Base-by-base conservation (phyloP, 2,888 invertebrate genomes). In the Drosophila demipolita region DNA sequence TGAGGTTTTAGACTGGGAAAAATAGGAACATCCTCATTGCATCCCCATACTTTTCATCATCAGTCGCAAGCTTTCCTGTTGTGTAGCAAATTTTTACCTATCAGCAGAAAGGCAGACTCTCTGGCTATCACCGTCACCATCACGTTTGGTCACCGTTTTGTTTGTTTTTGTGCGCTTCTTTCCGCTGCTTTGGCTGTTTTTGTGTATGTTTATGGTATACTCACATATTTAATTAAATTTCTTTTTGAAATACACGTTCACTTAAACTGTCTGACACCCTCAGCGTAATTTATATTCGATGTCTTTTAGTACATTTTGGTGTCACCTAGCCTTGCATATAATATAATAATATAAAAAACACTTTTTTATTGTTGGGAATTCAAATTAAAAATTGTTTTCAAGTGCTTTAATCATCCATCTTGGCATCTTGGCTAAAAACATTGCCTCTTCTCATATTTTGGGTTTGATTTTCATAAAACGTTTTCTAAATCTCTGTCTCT, bases 221-320 rank as follows among this genome's bases (percentile, higher is more conserved):
- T 1, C 20, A 42, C 20, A 20, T 12, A 42, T 78, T 67, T 66
- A 70, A 33, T 74, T 72, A 74, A 75, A 76, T 86, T 87, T 89
- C 79, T 78, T 78, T 80, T 80, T 80, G 76, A 78, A 89, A 73
- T 82, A 83, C 78, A 90, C 82, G 91, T 82, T 87, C 90, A 87
- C 87, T 90, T 90, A 79, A 85, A 78, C 83, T 76, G 89, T 90
- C 90, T 89, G 87, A 87, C 84, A 75, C 89, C 91, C 87, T 80
- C 70, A 68, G 86, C 87, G 80, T 79, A 76, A 82, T 89, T 87
- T 84, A 83, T 89, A 90, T 91, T 84, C 89, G 91, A 79, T 90
- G 90, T 82, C 82, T 87, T 79, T 78, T 55, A 60, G 63, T 63
- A 58, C 55, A 82, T 61, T 82, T 71, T 81, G 78, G 75, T 82